These are phyloP conservation scores for Paraplagusia blochii DNA, from an alignment of 2,113 vertebrate genomes.

Conservation along the genomic window DNA sequence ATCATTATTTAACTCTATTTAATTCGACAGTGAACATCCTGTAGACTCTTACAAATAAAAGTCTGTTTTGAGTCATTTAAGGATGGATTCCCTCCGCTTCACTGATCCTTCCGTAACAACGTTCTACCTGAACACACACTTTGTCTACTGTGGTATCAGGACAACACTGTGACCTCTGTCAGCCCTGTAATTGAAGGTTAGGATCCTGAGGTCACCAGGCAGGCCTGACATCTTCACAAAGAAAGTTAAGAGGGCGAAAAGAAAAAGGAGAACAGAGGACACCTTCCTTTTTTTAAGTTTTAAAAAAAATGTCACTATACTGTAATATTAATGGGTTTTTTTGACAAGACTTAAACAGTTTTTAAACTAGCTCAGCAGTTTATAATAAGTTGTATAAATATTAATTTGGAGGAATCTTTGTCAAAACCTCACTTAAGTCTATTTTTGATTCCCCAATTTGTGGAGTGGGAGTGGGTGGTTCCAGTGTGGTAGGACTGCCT, in stretches of 20 bases:
- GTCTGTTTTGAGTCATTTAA: background rate
- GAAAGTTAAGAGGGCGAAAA: background rate
- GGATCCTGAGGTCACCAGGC: slow-evolving; percentile 4
- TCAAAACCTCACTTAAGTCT: no score
- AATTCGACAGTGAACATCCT: no score
- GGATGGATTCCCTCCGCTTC: background rate
- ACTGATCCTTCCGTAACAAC: slow-evolving; percentile 6
- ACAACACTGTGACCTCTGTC: background rate
- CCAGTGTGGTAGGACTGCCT: background rate
- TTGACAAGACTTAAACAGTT: no score
- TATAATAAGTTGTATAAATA: no score
- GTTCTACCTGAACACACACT: background rate
- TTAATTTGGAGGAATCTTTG: no score
- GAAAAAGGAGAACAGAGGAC: background rate
- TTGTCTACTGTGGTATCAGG: slow-evolving; percentile 6
- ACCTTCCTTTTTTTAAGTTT: no score
- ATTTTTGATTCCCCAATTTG: no score
- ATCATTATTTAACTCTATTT: no score
- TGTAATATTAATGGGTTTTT: no score
- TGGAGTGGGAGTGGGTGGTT: no score
- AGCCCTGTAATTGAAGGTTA: slow-evolving; percentile 5
- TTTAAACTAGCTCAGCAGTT: no score
- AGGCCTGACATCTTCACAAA: background rate
- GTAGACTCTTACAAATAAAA: background rate
- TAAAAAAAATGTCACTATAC: no score